phyloP scores from a whole-genome alignment of 1,140 invertebrate species.

The Popillia japonica region DNA sequence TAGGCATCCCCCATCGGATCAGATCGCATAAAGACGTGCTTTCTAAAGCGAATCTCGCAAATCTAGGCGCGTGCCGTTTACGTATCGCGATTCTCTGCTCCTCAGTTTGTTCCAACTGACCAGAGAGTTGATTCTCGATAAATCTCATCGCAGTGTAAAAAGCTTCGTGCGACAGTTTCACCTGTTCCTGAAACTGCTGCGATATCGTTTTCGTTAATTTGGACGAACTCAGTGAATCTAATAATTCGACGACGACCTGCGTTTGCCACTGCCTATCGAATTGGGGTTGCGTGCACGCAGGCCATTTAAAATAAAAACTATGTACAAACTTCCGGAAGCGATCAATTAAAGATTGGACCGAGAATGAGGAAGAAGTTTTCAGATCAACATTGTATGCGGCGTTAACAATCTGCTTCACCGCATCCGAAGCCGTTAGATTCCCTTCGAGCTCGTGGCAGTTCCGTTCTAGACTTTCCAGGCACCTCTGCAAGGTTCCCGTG shows the following conservation, averaged over 20 bases:
- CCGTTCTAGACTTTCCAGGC: conserved; percentile 72
- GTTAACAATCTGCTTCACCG: conserved; percentile 82
- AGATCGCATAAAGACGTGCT: conserved; percentile 85
- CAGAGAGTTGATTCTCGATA: conserved; percentile 74
- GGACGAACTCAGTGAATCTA: conserved; percentile 76
- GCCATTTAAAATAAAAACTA: conserved; percentile 70
- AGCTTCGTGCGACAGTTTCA: conserved; percentile 73
- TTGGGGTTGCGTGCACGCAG: conserved; percentile 67
- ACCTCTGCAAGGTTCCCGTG: conserved; percentile 81
- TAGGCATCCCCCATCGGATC: conserved; percentile 80
- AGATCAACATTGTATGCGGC: conserved; percentile 86
- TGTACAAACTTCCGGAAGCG: conserved; percentile 77
- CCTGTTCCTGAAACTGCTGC: conserved; percentile 68
- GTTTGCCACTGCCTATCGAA: conserved; percentile 78
- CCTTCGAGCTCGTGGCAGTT: conserved; percentile 66
- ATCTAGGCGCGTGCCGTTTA: conserved; percentile 80
- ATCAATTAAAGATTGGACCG: conserved; percentile 78
- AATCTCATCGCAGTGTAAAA: conserved; percentile 74
- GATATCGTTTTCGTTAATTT: conserved; percentile 81
- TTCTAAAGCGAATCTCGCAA: conserved; percentile 85
- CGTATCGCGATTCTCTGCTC: conserved; percentile 79
- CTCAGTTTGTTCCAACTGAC: conserved; percentile 82
- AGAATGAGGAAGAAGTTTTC: conserved; percentile 79
- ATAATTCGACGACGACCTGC: conserved; percentile 72
- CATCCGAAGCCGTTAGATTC: conserved; percentile 74